Evolutionary conservation across 2,113 vertebrate species (phyloP).

Genomic region (Aegotheles bennettii): DNA sequence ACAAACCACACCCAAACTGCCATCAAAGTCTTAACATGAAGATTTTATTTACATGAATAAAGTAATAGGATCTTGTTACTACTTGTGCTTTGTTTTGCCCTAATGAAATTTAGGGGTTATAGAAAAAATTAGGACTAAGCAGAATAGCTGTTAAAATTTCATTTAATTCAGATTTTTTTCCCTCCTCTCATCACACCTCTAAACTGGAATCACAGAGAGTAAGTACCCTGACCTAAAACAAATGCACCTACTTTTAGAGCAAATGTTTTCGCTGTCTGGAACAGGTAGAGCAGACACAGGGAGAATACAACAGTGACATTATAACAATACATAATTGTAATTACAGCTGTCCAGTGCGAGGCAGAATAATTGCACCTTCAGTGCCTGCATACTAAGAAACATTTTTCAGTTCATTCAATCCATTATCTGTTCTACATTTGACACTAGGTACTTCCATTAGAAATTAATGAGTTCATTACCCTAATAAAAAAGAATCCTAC

Average conservation of each 20-base stretch:
- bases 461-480: background rate
- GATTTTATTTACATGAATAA: background rate
- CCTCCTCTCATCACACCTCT: background rate
- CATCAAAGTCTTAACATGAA: background rate
- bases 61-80: background rate
- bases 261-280: background rate
- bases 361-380: background rate
- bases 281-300: background rate
- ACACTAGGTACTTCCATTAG: background rate
- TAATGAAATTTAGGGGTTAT: background rate
- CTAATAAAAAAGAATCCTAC: background rate
- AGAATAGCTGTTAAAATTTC: background rate
- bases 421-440: background rate
- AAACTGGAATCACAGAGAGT: background rate
- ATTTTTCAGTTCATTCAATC: background rate
- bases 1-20: background rate
- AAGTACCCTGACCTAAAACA: background rate
- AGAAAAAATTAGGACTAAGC: background rate
- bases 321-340: background rate
- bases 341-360: background rate
- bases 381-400: background rate
- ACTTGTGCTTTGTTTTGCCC: background rate
- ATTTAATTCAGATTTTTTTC: background rate
- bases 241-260: background rate
- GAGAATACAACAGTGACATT: too few relatives aligned